Percentiles rank a stretch among this genome's conserved stretches.
These are phyloP conservation scores for Aquatica leii DNA, from an alignment of 2,888 invertebrate genomes.

Conservation along the genomic window DNA sequence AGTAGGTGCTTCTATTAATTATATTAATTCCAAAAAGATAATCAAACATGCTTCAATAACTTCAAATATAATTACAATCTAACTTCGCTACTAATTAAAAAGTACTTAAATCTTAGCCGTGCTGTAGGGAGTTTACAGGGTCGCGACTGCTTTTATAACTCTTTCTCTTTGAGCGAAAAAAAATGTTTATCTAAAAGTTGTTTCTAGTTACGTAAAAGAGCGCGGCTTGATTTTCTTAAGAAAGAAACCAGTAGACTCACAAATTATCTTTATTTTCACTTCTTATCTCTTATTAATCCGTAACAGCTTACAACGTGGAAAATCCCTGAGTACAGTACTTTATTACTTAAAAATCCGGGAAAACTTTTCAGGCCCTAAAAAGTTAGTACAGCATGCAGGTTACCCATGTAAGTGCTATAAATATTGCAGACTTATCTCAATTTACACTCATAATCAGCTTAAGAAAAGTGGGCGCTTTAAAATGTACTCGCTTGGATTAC, in stretches of 20 bases:
- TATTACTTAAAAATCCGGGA: slow-evolving; percentile 44
- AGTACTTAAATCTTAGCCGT: slow-evolving; percentile 5
- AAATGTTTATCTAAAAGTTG: too few relatives aligned
- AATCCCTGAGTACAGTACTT: slow-evolving; percentile 29
- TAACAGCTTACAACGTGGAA: slow-evolving; percentile 10
- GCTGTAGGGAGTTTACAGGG: too few relatives aligned
- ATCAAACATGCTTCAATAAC: slow-evolving; percentile 35
- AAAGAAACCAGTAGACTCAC: not conserved
- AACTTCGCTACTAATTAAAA: slow-evolving; percentile 1
- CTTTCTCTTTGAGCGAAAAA: too few relatives aligned
- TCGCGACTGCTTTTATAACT: too few relatives aligned
- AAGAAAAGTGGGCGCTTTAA: slow-evolving; percentile 62
- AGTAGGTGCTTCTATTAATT: slow-evolving; percentile 43
- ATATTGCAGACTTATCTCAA: slow-evolving; percentile 62
- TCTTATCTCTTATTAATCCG: slow-evolving; percentile 22
- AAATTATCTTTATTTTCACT: slow-evolving; percentile 11
- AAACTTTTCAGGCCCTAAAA: slow-evolving; percentile 36
- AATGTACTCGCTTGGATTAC: slow-evolving; percentile 60
- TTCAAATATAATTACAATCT: slow-evolving; percentile 7
- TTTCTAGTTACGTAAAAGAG: too few relatives aligned
- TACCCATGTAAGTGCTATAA: slow-evolving; percentile 61
- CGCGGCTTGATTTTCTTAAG: too few relatives aligned
- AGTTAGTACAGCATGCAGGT: slow-evolving; percentile 43
- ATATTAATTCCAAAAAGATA: slow-evolving; percentile 40
- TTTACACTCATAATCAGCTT: slow-evolving; percentile 64